Conservation (phyloP, 2,888 invertebrate species). For the Lamellibrachia columna region DNA sequence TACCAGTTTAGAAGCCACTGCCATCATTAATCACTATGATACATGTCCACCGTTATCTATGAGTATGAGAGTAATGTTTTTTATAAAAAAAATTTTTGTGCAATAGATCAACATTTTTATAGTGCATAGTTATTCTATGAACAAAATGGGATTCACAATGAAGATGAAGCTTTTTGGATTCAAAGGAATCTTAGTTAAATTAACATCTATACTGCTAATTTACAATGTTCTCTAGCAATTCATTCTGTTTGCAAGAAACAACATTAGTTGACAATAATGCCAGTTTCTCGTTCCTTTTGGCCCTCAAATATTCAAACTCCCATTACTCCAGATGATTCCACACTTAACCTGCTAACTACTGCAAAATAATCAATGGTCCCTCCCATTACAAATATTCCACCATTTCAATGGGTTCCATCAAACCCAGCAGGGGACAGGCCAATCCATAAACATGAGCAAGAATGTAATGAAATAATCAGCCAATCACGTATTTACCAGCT, state of each 20-base stretch:
- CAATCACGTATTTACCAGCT: neutral
- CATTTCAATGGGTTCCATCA: neutral
- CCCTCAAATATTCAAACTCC: neutral
- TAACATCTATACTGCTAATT: neutral
- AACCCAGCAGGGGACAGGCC: neutral
- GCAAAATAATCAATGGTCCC: neutral
- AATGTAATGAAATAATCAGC: neutral
- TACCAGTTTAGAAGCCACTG: neutral
- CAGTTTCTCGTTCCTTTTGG: neutral
- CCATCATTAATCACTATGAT: neutral
- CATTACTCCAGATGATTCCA: neutral
- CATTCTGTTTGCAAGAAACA: neutral
- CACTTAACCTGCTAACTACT: neutral
- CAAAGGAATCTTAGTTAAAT: neutral
- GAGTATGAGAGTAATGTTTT: neutral
- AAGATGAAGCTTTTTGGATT: neutral
- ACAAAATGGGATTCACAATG: neutral
- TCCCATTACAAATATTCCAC: neutral
- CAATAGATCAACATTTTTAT: neutral
- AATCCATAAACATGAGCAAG: neutral
- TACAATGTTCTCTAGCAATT: too few species aligned
- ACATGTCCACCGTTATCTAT: too few species aligned
- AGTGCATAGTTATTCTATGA: neutral
- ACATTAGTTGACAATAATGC: neutral
- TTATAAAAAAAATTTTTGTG: neutral